Evolutionary conservation across 1,140 invertebrate species (phyloP).

Genomic region (Drosophila biarmipes): DNA sequence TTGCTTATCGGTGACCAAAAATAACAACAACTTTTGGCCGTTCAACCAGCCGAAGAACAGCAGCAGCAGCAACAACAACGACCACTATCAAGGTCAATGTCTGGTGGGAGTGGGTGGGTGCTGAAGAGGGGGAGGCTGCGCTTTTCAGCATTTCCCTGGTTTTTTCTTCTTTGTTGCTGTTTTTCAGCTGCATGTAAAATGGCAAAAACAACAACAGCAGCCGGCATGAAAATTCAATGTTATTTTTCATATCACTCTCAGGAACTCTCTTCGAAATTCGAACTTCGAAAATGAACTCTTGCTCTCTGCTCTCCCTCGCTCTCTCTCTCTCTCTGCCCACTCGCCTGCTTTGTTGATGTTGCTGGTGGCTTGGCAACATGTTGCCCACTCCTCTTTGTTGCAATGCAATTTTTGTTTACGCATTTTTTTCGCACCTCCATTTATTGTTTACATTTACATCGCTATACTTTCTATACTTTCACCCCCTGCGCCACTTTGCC

Average conservation of each 20-base stretch:
- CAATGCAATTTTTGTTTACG: constrained; percentile 57
- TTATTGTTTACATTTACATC: constrained; percentile 58
- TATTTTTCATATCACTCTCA: constrained; percentile 35
- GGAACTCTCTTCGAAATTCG: constrained; percentile 45
- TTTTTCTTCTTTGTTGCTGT: constrained; percentile 58
- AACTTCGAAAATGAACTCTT: constrained; percentile 68
- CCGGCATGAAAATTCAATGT: constrained; percentile 59
- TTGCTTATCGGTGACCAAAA: neutral
- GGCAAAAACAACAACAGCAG: constrained; percentile 51
- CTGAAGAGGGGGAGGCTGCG: neutral
- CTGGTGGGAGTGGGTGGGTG: constrained; percentile 53
- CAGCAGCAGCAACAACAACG: constrained; percentile 32
- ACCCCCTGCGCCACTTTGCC: constrained; percentile 50
- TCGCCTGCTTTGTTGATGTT: constrained; percentile 27
- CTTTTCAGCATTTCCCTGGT: constrained; percentile 53
- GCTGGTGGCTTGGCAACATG: constrained; percentile 33
- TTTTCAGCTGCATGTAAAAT: constrained; percentile 73
- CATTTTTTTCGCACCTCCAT: constrained; percentile 72
- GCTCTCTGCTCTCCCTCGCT: constrained; percentile 2
- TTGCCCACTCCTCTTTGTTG: constrained; percentile 27
- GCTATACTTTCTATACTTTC: constrained; percentile 65
- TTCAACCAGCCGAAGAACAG: constrained; percentile 15
- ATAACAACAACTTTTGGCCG: constrained; percentile 4
- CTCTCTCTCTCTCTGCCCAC: neutral
- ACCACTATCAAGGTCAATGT: constrained; percentile 78